Evolutionary conservation across 2,797 vertebrate species (phyloP).

Genomic region (Typhlichthys subterraneus): DNA sequence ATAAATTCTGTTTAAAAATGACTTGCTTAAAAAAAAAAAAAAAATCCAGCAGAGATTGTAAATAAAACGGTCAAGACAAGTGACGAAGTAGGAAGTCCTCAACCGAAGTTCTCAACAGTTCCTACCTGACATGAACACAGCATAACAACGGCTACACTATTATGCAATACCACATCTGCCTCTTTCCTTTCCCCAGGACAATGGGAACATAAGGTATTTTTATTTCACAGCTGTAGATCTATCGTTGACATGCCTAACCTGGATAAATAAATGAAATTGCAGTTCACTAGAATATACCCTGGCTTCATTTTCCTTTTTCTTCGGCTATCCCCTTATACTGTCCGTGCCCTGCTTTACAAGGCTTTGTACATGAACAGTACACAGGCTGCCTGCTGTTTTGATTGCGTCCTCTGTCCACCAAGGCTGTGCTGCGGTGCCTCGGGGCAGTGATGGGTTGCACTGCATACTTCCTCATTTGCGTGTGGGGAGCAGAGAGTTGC

Average conservation of each 20-base stretch:
- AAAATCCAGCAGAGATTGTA: too few species aligned
- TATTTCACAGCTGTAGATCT: constrained; percentile 7
- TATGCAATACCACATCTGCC: too few species aligned
- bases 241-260: neutral
- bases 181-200: too few species aligned
- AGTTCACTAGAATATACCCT: constrained; percentile 17
- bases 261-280: constrained; percentile 2
- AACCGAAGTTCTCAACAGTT: too few species aligned
- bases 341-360: constrained; percentile 30
- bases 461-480: constrained; percentile 61
- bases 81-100: too few species aligned
- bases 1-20: too few species aligned
- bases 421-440: constrained; percentile 52
- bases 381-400: constrained; percentile 33
- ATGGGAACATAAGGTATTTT: neutral
- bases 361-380: constrained; percentile 27
- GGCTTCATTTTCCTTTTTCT: constrained; percentile 21
- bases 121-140: too few species aligned
- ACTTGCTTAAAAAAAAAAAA: too few species aligned
- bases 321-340: constrained; percentile 18
- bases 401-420: constrained; percentile 29
- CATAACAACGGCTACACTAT: too few species aligned
- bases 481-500: constrained; percentile 35
- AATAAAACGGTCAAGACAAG: too few species aligned
- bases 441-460: constrained; percentile 63